Base-by-base conservation (phyloP, 37 sponge, comb jelly and placozoan species). In the Agelas oroides region DNA sequence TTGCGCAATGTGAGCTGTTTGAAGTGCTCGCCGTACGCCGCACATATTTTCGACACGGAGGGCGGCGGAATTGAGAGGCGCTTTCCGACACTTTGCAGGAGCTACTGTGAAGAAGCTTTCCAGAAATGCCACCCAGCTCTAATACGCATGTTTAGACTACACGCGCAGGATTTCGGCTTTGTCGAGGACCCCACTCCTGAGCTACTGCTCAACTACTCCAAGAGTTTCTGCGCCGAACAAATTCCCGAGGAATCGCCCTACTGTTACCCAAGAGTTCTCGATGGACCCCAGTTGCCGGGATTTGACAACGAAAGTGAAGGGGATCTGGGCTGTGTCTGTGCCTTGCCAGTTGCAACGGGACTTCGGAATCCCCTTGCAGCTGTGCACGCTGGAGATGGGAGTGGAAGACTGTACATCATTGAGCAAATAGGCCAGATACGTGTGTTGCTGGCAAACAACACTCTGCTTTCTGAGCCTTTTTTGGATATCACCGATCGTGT, bases 1-100 rank as follows among this genome's bases (percentile, higher is more conserved):
- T 38, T 88, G 18, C 62, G 59, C 35, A 77, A 86, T 20, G 79
- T 88, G 24, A 55, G 73, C 57, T 93, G 94, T 65, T 63, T 76
- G 20, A n/a, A 35, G 0, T 93, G 94, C 63, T 88, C 90, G 0
- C 94, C 94, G 5, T 93, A 81, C 53, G 87, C 90, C 0, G 81
- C 90, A 20, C 94, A 93, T 67, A 76, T 93, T 55, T 89, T 70
- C 56, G 94, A 93, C n/a, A 73, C 84, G 1, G 90, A 90, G 34
- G 81, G 54, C 1, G 65, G 46, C 0, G 30, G 65, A 1, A 41
- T 55, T 13, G 78, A 53, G 0, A 28, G 76, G 0, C 2, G 37
- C n/a, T 81, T 80, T 65, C 94, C 94, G 0, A 67, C 83, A 46
- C 78, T 93, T n/a, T 93, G 94, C 65, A 59, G 52, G 12, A 41